These are phyloP conservation scores for Mactra quadrangularis DNA, from an alignment of 1,140 invertebrate genomes.

Conservation along the genomic window DNA sequence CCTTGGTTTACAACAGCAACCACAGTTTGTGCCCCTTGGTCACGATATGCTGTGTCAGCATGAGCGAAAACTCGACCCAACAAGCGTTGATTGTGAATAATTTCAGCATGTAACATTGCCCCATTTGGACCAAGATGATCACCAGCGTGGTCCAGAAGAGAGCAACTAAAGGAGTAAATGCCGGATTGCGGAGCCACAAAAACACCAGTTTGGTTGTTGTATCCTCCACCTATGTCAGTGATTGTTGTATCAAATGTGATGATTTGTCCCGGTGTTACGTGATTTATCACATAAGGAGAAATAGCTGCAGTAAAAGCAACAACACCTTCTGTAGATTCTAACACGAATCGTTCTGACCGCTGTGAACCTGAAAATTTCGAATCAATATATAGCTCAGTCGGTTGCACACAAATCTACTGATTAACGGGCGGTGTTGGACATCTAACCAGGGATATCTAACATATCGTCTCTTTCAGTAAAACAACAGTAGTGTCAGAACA, in stretches of 20 bases:
- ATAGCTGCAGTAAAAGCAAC: slow-evolving; percentile 13
- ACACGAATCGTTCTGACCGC: not conserved
- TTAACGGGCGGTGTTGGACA: too few species aligned
- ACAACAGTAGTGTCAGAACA: too few species aligned
- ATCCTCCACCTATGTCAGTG: not conserved
- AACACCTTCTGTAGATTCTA: not conserved
- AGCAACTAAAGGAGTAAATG: slow-evolving; percentile 16
- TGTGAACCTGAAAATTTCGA: too few species aligned
- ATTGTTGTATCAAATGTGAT: not conserved
- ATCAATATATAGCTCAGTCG: too few species aligned
- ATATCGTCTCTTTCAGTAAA: too few species aligned
- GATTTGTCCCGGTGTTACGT: not conserved
- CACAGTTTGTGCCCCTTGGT: slow-evolving; percentile 17
- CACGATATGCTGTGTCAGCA: not conserved
- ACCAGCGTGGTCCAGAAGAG: not conserved
- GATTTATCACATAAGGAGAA: not conserved
- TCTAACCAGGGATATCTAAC: too few species aligned
- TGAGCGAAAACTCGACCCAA: slow-evolving; percentile 23
- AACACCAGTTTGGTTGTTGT: slow-evolving; percentile 20
- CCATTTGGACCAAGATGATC: not conserved
- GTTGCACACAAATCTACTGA: too few species aligned
- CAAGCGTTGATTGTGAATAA: not conserved
- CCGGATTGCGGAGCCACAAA: slow-evolving; percentile 7
- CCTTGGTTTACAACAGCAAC: slow-evolving; percentile 23
- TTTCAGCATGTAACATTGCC: slow-evolving; percentile 16